A percentile compares a stretch with the other conserved stretches of the same genome.
Conservation (phyloP, 1,140 invertebrate species). For the Cydia strobilella region DNA sequence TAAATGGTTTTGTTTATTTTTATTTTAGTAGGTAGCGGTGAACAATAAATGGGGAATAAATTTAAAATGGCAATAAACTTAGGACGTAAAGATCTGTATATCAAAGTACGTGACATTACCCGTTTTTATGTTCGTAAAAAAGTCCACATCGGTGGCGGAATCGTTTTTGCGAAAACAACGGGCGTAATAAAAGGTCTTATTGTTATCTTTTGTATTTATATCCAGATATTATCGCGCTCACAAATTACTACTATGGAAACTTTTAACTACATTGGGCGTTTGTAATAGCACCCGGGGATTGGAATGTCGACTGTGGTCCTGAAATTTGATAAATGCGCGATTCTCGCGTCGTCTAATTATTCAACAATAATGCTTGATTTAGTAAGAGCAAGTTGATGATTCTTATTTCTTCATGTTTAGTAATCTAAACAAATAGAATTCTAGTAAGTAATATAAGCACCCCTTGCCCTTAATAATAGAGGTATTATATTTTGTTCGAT, state of each 20-base stretch:
- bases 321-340: no score
- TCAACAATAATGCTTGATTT: no score
- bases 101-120: slow-evolving; percentile 67
- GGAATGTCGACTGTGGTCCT: slow-evolving; percentile 27
- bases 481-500: no score
- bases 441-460: no score
- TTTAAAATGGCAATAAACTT: slow-evolving; percentile 52
- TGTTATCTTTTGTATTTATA: slow-evolving; percentile 78
- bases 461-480: no score
- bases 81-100: slow-evolving; percentile 62
- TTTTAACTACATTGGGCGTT: slow-evolving; percentile 60
- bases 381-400: no score
- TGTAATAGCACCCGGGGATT: slow-evolving; percentile 60
- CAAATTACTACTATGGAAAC: slow-evolving; percentile 70
- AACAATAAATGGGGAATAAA: slow-evolving; percentile 41
- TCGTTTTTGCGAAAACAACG: slow-evolving; percentile 75
- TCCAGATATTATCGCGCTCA: slow-evolving; percentile 73
- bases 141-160: slow-evolving; percentile 60
- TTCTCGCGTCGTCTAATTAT: no score
- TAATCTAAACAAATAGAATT: no score
- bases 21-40: not conserved
- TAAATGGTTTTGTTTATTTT: not conserved
- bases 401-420: no score
- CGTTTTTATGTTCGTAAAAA: slow-evolving; percentile 71
- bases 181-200: slow-evolving; percentile 74